Percentiles rank a stretch among this genome's conserved stretches.
Evolutionary conservation across 2,113 vertebrate species (phyloP).

Genomic region (Mesocricetus auratus): DNA sequence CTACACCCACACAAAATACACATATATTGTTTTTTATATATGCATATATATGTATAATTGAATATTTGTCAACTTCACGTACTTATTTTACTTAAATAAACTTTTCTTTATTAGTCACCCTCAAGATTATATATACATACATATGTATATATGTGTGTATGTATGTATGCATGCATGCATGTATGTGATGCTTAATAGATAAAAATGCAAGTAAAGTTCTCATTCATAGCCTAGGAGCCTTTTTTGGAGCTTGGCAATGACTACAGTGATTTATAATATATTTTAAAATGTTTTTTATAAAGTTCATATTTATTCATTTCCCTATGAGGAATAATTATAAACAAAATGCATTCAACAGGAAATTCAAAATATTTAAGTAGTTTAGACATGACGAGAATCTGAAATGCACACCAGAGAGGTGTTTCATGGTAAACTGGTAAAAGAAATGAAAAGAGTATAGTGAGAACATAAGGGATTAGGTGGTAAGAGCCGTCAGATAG

Average conservation of each 20-base stretch:
- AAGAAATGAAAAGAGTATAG: background rate
- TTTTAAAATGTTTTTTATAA: background rate
- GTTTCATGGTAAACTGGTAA: background rate
- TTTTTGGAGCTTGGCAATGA: background rate
- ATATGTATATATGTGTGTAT: background rate
- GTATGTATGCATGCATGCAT: too few relatives aligned
- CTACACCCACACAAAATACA: background rate
- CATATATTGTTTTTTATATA: background rate
- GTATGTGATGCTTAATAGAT: background rate
- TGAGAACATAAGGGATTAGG: background rate
- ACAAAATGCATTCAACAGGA: background rate
- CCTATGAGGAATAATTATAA: background rate
- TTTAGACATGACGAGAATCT: background rate
- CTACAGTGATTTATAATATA: background rate
- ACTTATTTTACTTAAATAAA: background rate
- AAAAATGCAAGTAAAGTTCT: background rate
- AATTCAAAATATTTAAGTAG: background rate
- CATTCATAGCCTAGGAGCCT: background rate
- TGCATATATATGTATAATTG: background rate
- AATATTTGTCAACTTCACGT: background rate
- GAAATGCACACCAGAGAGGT: background rate
- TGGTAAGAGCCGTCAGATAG: background rate
- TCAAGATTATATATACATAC: background rate
- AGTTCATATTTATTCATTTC: background rate
- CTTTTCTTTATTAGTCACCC: background rate